Evolutionary conservation across 2,888 invertebrate genomes (phyloP), one percentile per base, ranked within the genome.

Genomic region (Scaptomyza caliginosa): DNA sequence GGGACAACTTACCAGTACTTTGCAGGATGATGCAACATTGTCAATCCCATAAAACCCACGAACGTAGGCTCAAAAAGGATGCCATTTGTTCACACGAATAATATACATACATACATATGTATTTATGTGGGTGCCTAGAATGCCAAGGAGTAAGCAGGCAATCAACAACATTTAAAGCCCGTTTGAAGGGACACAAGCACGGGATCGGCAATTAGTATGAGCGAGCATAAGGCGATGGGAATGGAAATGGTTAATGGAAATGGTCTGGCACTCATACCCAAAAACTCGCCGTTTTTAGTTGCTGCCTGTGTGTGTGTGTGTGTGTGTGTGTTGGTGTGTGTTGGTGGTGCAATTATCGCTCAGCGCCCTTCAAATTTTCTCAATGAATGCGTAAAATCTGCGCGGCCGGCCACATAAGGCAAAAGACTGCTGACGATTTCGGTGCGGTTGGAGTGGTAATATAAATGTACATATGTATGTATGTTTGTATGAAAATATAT

Each of bases 371-470:
- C 60, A 51, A 62, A 74, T 62, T 69, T 82, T 65, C 86, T 80
- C 86, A 80, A 80, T 80, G 79, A 85, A 82, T 69, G 79, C 82
- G 82, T 82, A 72, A 85, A 78, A 71, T 79, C 68, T 65, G 72
- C 65, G 54, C 55, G 30, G 54, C 36, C 55, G 30, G 54, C 36
- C 36, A 43, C 28, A 28, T 43, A 28, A 46, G 17, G 23, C 45
- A 13, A n/a, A n/a, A n/a, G 16, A 10, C 8, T 42, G 5, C 38
- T 28, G 13, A 13, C 11, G 4, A 3, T 23, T 34, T 30, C 10
- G 26, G 8, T 23, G 17, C 32, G 36, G 32, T 17, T 7, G 51
- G 38, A 32, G 43, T 24, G 36, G 13, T 13, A 39, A 17, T 66
- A 66, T 59, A 74, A 26, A 23, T 4, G 16, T 10, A 38, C 19